Evolutionary conservation across 2,797 vertebrate species (phyloP).

Genomic region (Enteromius fasciolatus): DNA sequence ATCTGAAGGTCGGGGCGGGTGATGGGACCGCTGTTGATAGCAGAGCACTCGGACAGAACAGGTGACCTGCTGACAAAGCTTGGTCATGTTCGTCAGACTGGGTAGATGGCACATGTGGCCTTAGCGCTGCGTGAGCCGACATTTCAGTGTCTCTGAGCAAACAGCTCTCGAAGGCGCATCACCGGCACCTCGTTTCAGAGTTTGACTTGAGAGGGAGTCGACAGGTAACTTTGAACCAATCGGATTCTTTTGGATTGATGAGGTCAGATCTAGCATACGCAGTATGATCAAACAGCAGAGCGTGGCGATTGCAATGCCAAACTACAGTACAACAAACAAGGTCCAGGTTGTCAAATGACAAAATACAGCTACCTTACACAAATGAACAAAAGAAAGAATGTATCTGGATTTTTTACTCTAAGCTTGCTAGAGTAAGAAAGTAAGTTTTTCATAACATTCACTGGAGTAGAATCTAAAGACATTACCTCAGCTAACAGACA

Average conservation of each 20-base stretch:
- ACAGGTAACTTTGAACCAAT: slow-evolving; percentile 11
- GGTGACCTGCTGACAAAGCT: slow-evolving; percentile 43
- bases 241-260: not conserved
- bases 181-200: slow-evolving; percentile 6
- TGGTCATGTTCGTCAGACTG: not conserved
- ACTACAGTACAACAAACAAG: not conserved
- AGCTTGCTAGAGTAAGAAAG: not conserved
- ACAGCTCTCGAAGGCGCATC: slow-evolving; percentile 12
- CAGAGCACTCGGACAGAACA: slow-evolving; percentile 15
- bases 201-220: not conserved
- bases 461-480: slow-evolving; percentile 1
- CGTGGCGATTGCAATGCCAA: not conserved
- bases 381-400: not conserved
- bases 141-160: slow-evolving; percentile 14
- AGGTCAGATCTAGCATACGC: not conserved
- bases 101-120: slow-evolving; percentile 17
- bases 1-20: slow-evolving; percentile 19
- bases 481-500: not conserved
- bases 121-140: not conserved
- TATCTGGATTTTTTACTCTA: not conserved
- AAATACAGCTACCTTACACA: not conserved
- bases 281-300: not conserved
- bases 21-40: slow-evolving; percentile 33
- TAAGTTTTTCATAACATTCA: slow-evolving; percentile 1
- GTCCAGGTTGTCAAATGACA: not conserved